phyloP scores from a whole-genome alignment of 2,113 vertebrate genomes.

The Abramis brama region DNA sequence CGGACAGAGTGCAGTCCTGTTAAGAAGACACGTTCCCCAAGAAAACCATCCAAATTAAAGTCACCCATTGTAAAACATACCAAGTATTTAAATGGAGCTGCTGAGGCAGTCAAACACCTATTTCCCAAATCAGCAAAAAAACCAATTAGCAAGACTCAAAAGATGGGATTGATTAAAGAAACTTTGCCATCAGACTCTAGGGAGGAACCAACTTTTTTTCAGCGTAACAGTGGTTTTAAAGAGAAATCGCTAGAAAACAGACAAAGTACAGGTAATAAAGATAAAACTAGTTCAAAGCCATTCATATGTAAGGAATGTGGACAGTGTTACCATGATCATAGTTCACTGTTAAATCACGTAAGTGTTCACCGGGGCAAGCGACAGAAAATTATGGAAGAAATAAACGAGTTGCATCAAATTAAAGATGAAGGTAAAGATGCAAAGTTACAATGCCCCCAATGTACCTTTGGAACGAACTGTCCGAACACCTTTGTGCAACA shows the following conservation, averaged over 20 bases:
- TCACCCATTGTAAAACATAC: slow-evolving; percentile 79
- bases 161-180: slow-evolving; percentile 80
- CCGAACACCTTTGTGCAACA: slow-evolving; percentile 89
- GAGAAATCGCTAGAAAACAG: slow-evolving; percentile 90
- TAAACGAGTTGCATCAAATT: slow-evolving; percentile 84
- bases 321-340: slow-evolving; percentile 89
- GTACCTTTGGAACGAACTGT: slow-evolving; percentile 86
- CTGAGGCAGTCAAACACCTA: slow-evolving; percentile 87
- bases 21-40: slow-evolving; percentile 66
- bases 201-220: slow-evolving; percentile 84
- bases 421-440: slow-evolving; percentile 83
- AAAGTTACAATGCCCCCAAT: slow-evolving; percentile 81
- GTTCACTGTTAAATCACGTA: slow-evolving; percentile 89
- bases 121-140: slow-evolving; percentile 83
- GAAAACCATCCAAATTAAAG: slow-evolving; percentile 79
- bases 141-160: slow-evolving; percentile 79
- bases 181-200: slow-evolving; percentile 81
- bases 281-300: slow-evolving; percentile 88
- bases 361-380: slow-evolving; percentile 89
- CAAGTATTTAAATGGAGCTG: slow-evolving; percentile 80
- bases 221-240: slow-evolving; percentile 91
- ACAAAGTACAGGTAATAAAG: slow-evolving; percentile 94
- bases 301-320: slow-evolving; percentile 93
- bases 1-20: slow-evolving; percentile 71
- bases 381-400: slow-evolving; percentile 85